Conservation (phyloP, 2,113 vertebrate species). For the Cygnus atratus region DNA sequence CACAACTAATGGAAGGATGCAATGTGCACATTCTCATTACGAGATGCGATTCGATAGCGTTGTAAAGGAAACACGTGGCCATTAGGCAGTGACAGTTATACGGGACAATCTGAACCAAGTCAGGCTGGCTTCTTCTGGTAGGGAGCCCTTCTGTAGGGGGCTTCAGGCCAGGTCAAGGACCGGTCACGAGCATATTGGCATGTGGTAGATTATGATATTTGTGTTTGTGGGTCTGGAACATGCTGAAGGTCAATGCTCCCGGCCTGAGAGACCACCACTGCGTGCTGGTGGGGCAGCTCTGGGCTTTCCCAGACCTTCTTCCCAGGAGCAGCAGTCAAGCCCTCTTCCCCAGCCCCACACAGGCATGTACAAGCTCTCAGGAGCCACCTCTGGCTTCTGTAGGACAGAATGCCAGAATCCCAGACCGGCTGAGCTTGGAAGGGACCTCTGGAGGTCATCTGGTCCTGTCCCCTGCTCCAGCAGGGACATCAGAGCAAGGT, state of each 20-base stretch:
- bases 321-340: neutral
- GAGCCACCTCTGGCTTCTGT: neutral
- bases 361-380: rapidly evolving
- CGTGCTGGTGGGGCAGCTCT: neutral
- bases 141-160: too few relatives aligned
- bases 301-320: neutral
- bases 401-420: neutral
- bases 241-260: neutral
- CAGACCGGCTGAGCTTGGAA: neutral
- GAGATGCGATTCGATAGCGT: neutral
- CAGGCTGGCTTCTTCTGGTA: neutral
- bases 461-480: neutral
- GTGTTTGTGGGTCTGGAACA: neutral
- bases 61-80: neutral
- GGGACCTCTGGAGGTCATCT: neutral
- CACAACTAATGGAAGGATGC: neutral
- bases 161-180: neutral
- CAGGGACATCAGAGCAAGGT: neutral
- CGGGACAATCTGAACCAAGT: neutral
- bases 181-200: neutral
- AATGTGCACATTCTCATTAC: neutral
- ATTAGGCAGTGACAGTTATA: too few relatives aligned
- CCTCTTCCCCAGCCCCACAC: neutral
- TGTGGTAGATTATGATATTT: neutral
- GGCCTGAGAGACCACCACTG: neutral